Base-by-base conservation (phyloP, 2,888 invertebrate genomes). In the Aelia acuminata region DNA sequence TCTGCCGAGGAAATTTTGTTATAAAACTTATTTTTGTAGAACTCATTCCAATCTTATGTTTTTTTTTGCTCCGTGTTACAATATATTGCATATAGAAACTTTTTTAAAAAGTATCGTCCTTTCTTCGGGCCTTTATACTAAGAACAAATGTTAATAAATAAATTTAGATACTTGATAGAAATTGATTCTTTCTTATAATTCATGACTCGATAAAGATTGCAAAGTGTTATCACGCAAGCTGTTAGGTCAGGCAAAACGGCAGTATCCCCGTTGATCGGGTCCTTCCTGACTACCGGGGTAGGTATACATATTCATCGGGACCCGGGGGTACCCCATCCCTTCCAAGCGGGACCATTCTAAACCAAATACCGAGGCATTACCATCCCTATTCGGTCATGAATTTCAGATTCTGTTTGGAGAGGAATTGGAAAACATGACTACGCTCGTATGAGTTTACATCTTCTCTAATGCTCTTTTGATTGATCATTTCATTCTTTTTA, bases 401-500 rank as follows among this genome's bases (percentile, higher is more conserved):
- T 57, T 31, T 57, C 57, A 57, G 57, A 57, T 57, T 26, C 13
- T 57, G 57, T 57, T 57, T 26, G 57, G 1, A 13, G 13, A 57
- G 57, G 57, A 57, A 57, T 57, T 57, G 57, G 57, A 57, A 57
- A 57, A n/a, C 57, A 31, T 57, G 13, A 57, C 57, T 57, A 26
- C 43, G 43, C n/a, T n/a, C n/a, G n/a, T n/a, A n/a, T n/a, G n/a
- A n/a, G n/a, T n/a, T n/a, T n/a, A n/a, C n/a, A n/a, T n/a, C n/a
- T n/a, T n/a, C n/a, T n/a, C n/a, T n/a, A n/a, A n/a, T n/a, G n/a
- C n/a, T n/a, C n/a, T n/a, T n/a, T n/a, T n/a, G n/a, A n/a, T n/a
- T n/a, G n/a, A n/a, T n/a, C n/a, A n/a, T n/a, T n/a, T n/a, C n/a
- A n/a, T n/a, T n/a, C n/a, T n/a, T n/a, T n/a, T n/a, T n/a, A n/a